A percentile compares a stretch with the other conserved stretches of the same genome.
Evolutionary conservation across 23 tunicate genomes (phyloP).

Genomic region (Trididemnum nubilum): DNA sequence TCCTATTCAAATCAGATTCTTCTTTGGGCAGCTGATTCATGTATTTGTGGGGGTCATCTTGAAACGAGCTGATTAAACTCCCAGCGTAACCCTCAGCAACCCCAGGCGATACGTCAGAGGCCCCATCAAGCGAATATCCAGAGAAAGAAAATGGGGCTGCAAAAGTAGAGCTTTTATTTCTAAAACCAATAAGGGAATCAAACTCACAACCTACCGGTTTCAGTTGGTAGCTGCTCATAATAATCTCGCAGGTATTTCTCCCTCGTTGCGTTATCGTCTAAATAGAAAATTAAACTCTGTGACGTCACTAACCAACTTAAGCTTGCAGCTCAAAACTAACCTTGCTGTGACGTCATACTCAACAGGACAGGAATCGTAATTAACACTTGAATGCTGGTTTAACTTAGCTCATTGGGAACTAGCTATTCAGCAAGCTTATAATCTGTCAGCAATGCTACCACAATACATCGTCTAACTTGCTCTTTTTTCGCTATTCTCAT

Average conservation of each 20-base stretch:
- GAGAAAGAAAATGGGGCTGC: not conserved
- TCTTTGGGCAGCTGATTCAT: too few species aligned
- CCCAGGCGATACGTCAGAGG: not conserved
- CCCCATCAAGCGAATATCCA: not conserved
- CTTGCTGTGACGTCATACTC: not conserved
- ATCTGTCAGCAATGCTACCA: not conserved
- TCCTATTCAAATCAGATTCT: too few species aligned
- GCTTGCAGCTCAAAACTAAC: not conserved
- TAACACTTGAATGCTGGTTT: too few species aligned
- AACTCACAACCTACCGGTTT: constrained; percentile 58
- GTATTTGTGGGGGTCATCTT: not conserved
- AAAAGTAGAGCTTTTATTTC: too few species aligned
- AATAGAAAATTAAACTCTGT: not conserved
- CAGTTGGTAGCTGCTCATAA: constrained; percentile 87
- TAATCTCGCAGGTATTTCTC: constrained; percentile 66
- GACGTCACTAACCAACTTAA: not conserved
- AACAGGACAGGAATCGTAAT: not conserved
- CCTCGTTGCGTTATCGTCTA: constrained; percentile 29
- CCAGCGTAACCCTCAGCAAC: not conserved
- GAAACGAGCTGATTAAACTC: not conserved
- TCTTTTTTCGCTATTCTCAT: not conserved
- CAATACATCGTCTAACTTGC: not conserved
- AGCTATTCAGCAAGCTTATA: not conserved
- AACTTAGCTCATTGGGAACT: too few species aligned
- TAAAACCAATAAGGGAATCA: too few species aligned